Base-by-base conservation (phyloP, 2,797 vertebrate genomes). In the Eospalax fontanierii region DNA sequence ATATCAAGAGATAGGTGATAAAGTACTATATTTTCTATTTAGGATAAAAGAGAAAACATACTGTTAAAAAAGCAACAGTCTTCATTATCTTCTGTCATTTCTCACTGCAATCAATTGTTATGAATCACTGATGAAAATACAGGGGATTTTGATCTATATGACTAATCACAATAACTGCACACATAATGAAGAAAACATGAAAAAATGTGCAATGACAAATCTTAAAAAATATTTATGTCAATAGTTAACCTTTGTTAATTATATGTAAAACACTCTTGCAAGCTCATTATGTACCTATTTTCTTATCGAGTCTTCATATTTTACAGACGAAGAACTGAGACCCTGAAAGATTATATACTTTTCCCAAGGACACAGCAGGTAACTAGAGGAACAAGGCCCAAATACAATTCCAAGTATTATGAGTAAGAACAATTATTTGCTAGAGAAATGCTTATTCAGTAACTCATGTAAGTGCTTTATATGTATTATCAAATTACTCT, bases 91-190 rank as follows among this genome's bases (percentile, higher is more conserved):
- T 22, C n/a, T 73, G 21, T 82, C 74, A 80, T 91, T 91, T 65
- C 8, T 90, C 10, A 54, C 12, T 92, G n/a, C 75, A 93, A 85
- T 79, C 93, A 79, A 87, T 93, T 24, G 83, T 65, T 79, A 78
- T 74, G 74, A 92, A 59, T 24, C 35, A 74, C 15, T 76, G 43
- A 81, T 74, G 9, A 24, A 90, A 43, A 82, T 50, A 50, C 46
- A 46, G 12, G 33, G 12, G 6, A 46, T 91, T 87, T 81, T 65
- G 5, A 80, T 87, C 28, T 80, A n/a, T 65, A 76, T 59, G 57
- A 15, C 76, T 84, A 93, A 82, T 84, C 93, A 85, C 2, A 83
- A 93, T 85, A 7, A 87, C 54, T 76, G 18, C 0, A 73, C 50
- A 40, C 26, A 21, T 24, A 89, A 78, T 38, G 43, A 4, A 50